Conservation (phyloP, 2,888 invertebrate species). For the Amphipoea lucens region DNA sequence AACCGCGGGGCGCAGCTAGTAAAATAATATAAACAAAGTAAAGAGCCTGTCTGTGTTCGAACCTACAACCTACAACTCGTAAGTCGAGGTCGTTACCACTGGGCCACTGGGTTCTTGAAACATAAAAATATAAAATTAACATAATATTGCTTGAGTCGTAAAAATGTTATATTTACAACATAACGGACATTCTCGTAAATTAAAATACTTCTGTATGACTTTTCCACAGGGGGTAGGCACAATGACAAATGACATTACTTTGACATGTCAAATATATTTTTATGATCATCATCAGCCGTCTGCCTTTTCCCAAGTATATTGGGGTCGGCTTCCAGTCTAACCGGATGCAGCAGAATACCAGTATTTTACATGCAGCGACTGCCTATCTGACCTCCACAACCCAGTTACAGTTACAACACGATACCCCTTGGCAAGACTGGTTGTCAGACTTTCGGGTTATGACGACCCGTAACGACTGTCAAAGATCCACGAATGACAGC, state of each 20-base stretch:
- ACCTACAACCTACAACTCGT: neutral
- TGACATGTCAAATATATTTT: conserved; percentile 3
- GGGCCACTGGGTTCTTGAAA: neutral
- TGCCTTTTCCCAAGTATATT: neutral
- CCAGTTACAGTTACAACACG: too few relatives aligned
- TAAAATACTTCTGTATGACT: neutral
- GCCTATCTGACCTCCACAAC: neutral
- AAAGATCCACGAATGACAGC: too few relatives aligned
- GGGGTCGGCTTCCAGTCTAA: neutral
- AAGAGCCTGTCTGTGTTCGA: neutral
- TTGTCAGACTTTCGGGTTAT: neutral
- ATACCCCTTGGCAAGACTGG: neutral
- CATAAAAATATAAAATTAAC: conserved; percentile 26
- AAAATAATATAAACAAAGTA: neutral
- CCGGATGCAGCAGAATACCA: neutral
- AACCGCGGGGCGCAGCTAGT: too few relatives aligned
- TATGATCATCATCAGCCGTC: neutral
- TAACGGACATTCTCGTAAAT: conserved; percentile 21
- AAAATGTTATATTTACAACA: conserved; percentile 7
- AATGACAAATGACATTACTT: conserved; percentile 4
- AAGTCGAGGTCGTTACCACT: neutral
- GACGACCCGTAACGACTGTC: too few relatives aligned
- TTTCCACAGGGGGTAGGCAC: conserved; percentile 12
- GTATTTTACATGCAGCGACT: neutral
- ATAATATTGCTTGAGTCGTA: conserved; percentile 29